Evolutionary conservation across 2,797 vertebrate species (phyloP), one percentile per base, ranked within the genome.

Genomic region (Bryconaethiops microstoma): DNA sequence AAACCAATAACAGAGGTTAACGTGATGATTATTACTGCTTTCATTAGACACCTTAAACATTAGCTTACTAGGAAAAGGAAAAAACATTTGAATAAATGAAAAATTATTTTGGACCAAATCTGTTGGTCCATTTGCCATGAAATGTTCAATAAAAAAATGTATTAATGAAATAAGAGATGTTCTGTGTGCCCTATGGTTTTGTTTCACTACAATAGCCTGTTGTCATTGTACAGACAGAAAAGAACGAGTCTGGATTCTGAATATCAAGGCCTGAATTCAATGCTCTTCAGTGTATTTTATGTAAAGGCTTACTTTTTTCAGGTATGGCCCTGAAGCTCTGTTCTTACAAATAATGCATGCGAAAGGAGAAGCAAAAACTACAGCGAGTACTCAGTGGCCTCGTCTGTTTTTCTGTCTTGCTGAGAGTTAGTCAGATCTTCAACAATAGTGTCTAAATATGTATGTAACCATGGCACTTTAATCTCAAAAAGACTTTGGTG

Each of bases 291-390:
- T 42, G 45, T 50, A 35, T 55, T 54, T 63, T 74, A 45, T 45
- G 55, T 35, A 42, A 63, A 55, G 48, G 48, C 54, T 35, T 35
- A 63, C 25, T 14, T 50, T 14, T 72, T 29, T 42, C 57, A 50
- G 42, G 50, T 55, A 55, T 57, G 63, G 59, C 75, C 68, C 52
- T 82, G 12, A 59, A 57, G 67, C 39, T 4, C 67, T 70, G 74
- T 29, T 55, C 35, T 60, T 39, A 7, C 35, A 73, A 73, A 54
- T 42, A 17, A n/a, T 21, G 42, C 16, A 65, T 29, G 21, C n/a
- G n/a, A 35, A 59, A 39, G 42, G 10, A 45, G 42, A 45, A 12
- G 7, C 42, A 8, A 9, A 1, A 45, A 45, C 7, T 45, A 45
- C 9, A 9, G 42, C 2, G 23, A 73, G 16, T 74, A 74, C 40